A percentile compares a stretch with the other conserved stretches of the same genome.
phyloP scores from a whole-genome alignment of 30 jellyfish, hydroid and myxozoan species.

The Cassiopea andromeda region DNA sequence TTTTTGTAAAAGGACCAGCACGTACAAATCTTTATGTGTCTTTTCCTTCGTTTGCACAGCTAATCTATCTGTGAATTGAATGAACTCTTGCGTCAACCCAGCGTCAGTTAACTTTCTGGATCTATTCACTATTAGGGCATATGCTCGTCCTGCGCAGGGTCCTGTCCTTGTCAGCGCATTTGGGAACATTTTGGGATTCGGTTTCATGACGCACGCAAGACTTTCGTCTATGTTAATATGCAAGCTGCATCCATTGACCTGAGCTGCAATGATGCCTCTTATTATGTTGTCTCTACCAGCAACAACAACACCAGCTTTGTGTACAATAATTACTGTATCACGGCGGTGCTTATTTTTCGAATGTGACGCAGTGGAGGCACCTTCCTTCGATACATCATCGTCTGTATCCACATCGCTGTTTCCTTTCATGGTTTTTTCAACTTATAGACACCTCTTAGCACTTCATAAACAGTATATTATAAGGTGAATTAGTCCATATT shows the following conservation, averaged over 20 bases:
- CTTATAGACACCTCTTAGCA: too few relatives aligned
- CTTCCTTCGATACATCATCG: neutral
- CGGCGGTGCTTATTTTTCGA: neutral
- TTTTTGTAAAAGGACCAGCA: neutral
- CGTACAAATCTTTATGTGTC: neutral
- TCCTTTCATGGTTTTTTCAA: too few relatives aligned
- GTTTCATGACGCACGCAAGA: neutral
- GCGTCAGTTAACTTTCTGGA: conserved; percentile 3
- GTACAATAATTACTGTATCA: neutral
- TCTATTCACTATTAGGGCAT: neutral
- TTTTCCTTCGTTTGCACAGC: neutral
- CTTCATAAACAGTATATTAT: too few relatives aligned
- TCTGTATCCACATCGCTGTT: neutral
- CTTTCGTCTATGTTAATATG: neutral
- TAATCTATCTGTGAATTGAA: neutral
- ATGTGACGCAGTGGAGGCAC: neutral
- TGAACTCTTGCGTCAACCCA: conserved; percentile 11
- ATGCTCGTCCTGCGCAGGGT: conserved; percentile 18
- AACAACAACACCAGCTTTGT: neutral
- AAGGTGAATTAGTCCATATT: too few relatives aligned
- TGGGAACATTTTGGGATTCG: conserved; percentile 9
- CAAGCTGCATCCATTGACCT: neutral
- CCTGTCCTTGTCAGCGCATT: conserved; percentile 6
- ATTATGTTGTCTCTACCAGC: neutral
- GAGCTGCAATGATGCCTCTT: neutral